These are phyloP conservation scores for Spondyliosoma cantharus DNA, from an alignment of 2,797 vertebrate genomes.

Conservation along the genomic window DNA sequence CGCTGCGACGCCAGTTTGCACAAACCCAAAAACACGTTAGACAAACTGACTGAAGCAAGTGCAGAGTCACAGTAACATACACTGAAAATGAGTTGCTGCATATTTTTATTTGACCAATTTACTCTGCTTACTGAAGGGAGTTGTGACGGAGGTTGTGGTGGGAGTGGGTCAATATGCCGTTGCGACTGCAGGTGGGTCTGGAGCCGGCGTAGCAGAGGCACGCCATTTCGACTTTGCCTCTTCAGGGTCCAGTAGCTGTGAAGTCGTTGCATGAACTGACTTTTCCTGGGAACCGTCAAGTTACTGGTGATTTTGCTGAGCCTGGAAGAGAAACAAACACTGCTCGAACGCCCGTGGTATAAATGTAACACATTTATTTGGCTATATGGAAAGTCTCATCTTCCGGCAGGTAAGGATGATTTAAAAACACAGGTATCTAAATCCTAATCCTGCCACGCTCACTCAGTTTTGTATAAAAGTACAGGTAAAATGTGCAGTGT, in stretches of 20 bases:
- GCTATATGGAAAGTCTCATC: background rate
- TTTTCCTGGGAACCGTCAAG: slow-evolving; percentile 95
- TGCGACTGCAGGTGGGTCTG: slow-evolving; percentile 98
- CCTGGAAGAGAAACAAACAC: slow-evolving; percentile 77
- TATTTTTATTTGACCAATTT: background rate
- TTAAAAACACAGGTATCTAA: background rate
- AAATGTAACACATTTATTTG: background rate
- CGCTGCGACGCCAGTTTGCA: slow-evolving; percentile 79
- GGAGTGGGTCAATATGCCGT: slow-evolving; percentile 89
- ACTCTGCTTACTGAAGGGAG: slow-evolving; percentile 61
- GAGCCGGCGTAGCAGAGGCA: slow-evolving; percentile 94
- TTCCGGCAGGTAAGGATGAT: background rate
- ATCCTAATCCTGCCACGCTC: too few relatives aligned
- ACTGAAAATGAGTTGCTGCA: background rate
- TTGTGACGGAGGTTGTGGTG: slow-evolving; percentile 68
- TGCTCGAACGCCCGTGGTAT: background rate
- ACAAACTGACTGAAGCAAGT: background rate
- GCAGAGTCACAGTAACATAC: background rate
- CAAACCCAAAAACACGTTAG: slow-evolving; percentile 49
- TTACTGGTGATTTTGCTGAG: slow-evolving; percentile 98
- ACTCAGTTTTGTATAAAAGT: background rate
- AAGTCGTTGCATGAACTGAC: slow-evolving; percentile 99
- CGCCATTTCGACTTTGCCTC: slow-evolving; percentile 97
- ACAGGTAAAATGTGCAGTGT: background rate
- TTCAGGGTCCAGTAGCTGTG: slow-evolving; percentile 99